These are phyloP conservation scores for Erythrolamprus reginae DNA, from an alignment of 2,113 vertebrate genomes.

Conservation along the genomic window DNA sequence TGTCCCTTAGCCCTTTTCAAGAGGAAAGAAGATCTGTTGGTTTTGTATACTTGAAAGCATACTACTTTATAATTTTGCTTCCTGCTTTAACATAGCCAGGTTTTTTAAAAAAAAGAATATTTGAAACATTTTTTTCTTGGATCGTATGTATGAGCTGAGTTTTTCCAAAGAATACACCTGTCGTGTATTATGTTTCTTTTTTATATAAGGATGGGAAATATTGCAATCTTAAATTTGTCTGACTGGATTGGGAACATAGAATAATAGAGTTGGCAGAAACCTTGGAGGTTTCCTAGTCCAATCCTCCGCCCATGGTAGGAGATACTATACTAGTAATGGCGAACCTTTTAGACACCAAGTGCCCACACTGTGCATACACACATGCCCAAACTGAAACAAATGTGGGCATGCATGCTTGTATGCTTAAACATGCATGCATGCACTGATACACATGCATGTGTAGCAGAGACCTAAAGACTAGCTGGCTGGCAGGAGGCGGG, in stretches of 20 bases:
- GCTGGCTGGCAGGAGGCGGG: no score
- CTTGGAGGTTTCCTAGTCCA: background rate
- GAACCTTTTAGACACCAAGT: no score
- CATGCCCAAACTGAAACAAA: no score
- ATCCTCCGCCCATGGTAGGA: background rate
- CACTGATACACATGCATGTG: no score
- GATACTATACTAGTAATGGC: background rate
- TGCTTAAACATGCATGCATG: no score
- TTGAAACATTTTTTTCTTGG: constrained; percentile 50
- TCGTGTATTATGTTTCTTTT: background rate
- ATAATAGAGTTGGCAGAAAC: background rate
- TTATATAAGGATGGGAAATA: background rate
- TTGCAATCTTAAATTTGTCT: fast-evolving
- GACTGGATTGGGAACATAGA: background rate
- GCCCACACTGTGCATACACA: no score
- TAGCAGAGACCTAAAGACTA: no score
- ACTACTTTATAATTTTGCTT: constrained; percentile 37
- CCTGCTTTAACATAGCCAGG: constrained; percentile 34
- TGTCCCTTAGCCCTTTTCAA: constrained; percentile 30
- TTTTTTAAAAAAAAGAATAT: constrained; percentile 40
- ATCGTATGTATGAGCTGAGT: background rate
- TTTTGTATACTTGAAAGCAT: constrained; percentile 52
- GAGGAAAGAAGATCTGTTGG: constrained; percentile 35
- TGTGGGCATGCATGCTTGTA: no score
- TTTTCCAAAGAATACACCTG: constrained; percentile 21